Conservation (phyloP, 2,113 vertebrate species). For the Paramormyrops kingsleyae region DNA sequence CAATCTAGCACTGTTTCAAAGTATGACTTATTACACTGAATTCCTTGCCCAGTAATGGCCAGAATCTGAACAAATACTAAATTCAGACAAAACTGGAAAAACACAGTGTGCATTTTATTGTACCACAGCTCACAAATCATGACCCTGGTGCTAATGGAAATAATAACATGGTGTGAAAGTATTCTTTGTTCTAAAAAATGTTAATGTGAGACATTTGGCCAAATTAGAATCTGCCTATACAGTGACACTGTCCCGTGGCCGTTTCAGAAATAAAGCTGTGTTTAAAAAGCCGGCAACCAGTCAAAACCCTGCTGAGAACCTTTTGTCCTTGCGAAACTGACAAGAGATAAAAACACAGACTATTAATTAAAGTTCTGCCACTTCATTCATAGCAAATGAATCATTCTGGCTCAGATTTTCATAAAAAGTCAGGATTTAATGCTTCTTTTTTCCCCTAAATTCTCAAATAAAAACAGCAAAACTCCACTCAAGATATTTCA, state of each 20-base stretch:
- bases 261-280: neutral
- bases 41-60: neutral
- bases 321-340: neutral
- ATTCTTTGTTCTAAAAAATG: neutral
- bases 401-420: neutral
- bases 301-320: neutral
- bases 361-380: neutral
- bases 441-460: neutral
- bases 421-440: neutral
- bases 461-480: neutral
- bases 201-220: neutral
- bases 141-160: neutral
- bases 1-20: neutral
- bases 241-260: neutral
- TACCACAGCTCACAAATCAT: neutral
- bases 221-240: neutral
- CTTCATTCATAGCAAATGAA: neutral
- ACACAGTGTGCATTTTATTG: neutral
- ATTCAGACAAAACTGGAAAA: neutral
- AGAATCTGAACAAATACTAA: neutral
- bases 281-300: neutral
- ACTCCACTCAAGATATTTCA: neutral
- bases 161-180: neutral
- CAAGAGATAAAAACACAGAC: neutral
- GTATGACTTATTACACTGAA: neutral